These are phyloP conservation scores for Drosophila trichaetosa DNA, from an alignment of 2,888 invertebrate species.

Conservation along the genomic window DNA sequence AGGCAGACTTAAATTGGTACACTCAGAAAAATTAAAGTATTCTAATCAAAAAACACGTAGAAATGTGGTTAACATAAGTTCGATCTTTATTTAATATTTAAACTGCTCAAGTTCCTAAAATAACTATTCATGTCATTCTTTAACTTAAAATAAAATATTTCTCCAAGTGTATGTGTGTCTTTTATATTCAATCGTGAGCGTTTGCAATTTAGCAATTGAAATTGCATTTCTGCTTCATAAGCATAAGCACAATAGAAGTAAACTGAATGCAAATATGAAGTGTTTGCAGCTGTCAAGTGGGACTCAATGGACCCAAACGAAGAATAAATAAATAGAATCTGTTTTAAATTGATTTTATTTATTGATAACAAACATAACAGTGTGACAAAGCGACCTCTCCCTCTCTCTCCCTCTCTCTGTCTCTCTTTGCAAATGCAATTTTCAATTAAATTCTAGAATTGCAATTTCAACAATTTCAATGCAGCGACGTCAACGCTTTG, in stretches of 20 bases:
- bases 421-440: slow-evolving; percentile 69
- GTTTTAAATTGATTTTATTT: slow-evolving; percentile 76
- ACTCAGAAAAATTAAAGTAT: neutral
- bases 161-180: neutral
- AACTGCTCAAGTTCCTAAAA: neutral
- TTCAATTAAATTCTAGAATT: slow-evolving; percentile 70
- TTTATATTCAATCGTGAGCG: slow-evolving; percentile 31
- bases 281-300: slow-evolving; percentile 26
- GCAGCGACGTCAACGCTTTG: slow-evolving; percentile 30
- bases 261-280: slow-evolving; percentile 17
- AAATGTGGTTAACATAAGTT: neutral
- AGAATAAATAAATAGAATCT: slow-evolving; percentile 20
- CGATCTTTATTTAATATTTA: neutral
- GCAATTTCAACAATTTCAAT: slow-evolving; percentile 44
- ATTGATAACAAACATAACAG: slow-evolving; percentile 61
- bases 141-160: neutral
- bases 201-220: slow-evolving; percentile 47
- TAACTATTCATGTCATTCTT: neutral
- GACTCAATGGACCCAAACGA: slow-evolving; percentile 12
- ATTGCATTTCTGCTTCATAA: slow-evolving; percentile 64
- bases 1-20: slow-evolving; percentile 30
- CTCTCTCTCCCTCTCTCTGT: neutral
- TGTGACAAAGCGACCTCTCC: slow-evolving; percentile 18
- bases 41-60: neutral
- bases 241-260: slow-evolving; percentile 64